Conservation (phyloP, 53 echinoderm and acorn worm species). For the Paracentrotus lividus region DNA sequence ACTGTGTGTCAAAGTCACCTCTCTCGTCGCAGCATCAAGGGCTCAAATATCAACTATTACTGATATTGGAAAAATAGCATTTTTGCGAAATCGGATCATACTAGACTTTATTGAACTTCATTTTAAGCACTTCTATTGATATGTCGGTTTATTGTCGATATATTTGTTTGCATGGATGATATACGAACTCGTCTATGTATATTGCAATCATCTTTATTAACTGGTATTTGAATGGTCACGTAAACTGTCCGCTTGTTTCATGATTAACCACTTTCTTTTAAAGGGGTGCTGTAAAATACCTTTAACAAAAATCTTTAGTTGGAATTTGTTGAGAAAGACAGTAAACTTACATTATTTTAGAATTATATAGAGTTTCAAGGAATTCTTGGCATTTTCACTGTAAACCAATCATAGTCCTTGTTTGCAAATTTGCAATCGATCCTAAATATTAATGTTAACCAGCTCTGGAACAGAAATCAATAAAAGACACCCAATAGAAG, state of each 20-base stretch:
- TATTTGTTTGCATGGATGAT: slow-evolving; percentile 3
- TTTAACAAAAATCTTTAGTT: too few species aligned
- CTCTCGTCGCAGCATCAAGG: not conserved
- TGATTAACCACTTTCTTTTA: not conserved
- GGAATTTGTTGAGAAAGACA: too few species aligned
- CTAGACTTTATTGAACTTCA: not conserved
- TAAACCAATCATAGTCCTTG: too few species aligned
- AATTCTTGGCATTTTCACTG: too few species aligned
- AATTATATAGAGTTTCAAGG: too few species aligned
- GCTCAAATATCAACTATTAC: slow-evolving; percentile 11
- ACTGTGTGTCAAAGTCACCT: not conserved
- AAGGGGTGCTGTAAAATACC: not conserved
- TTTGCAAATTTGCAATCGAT: too few species aligned
- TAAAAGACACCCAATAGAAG: not conserved
- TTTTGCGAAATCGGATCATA: slow-evolving; percentile 13
- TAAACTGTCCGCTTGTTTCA: not conserved
- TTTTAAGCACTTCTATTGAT: slow-evolving; percentile 13
- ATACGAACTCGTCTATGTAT: not conserved
- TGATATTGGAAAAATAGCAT: slow-evolving; percentile 16
- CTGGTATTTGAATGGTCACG: not conserved
- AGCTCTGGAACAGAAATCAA: too few species aligned
- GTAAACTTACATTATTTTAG: too few species aligned
- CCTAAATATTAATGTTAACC: too few species aligned
- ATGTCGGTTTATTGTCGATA: not conserved
- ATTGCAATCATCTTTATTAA: not conserved